Conservation (phyloP, 1,140 invertebrate species). For the Drosophila aff. region DNA sequence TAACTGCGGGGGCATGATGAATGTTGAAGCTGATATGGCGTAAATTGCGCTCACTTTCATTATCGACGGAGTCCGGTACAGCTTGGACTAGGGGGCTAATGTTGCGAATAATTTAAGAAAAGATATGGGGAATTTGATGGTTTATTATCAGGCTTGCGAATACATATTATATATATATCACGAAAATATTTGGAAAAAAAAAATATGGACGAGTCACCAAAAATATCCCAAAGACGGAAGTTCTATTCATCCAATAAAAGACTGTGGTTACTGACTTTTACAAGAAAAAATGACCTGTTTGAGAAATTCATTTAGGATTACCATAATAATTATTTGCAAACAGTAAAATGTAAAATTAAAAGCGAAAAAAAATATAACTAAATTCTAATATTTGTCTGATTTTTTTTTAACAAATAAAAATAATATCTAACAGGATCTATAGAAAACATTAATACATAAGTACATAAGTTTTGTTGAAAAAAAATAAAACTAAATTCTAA, state of each 20-base stretch:
- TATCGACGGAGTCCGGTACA: constrained; percentile 61
- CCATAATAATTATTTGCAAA: too few species aligned
- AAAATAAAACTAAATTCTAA: too few species aligned
- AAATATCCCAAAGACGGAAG: neutral
- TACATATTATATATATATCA: neutral
- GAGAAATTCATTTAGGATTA: neutral
- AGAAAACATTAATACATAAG: too few species aligned
- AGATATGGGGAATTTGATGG: neutral
- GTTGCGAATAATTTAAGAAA: constrained; percentile 27
- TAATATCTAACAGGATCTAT: too few species aligned
- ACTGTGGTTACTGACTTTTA: neutral
- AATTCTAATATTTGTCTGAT: too few species aligned
- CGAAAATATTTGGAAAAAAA: neutral
- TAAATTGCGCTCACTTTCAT: constrained; percentile 53
- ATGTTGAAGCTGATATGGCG: constrained; percentile 61
- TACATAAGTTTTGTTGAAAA: too few species aligned
- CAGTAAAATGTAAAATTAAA: too few species aligned
- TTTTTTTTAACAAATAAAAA: too few species aligned
- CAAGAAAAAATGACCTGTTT: neutral
- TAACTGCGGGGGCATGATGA: constrained; percentile 47
- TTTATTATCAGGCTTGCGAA: constrained; percentile 3
- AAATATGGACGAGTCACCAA: neutral
- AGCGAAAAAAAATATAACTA: too few species aligned
- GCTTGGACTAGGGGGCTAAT: constrained; percentile 55
- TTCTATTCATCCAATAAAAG: neutral